phyloP scores from a whole-genome alignment of 2,113 vertebrate genomes.

The Spea multiplicata region DNA sequence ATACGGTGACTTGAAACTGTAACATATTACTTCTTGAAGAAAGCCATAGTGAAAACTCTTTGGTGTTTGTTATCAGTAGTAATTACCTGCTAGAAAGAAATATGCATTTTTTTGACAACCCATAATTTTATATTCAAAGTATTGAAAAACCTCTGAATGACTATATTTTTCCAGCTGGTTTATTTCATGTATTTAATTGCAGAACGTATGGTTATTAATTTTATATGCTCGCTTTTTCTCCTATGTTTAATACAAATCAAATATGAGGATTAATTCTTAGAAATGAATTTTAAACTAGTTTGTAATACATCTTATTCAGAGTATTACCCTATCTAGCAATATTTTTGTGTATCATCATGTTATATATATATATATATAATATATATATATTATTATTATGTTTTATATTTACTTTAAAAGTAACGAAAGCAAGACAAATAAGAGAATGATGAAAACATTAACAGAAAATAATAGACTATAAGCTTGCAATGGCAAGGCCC shows the following conservation, averaged over 20 bases:
- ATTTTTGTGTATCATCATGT: too few species aligned
- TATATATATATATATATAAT: too few species aligned
- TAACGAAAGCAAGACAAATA: not conserved
- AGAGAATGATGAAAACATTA: too few species aligned
- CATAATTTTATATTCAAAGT: conserved; percentile 39
- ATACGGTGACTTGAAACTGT: conserved; percentile 8
- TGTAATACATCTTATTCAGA: conserved; percentile 1
- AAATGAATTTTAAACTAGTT: not conserved
- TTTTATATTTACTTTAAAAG: not conserved
- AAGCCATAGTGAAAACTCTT: conserved; percentile 8
- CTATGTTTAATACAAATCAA: not conserved
- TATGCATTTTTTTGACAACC: conserved; percentile 45
- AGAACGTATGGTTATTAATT: conserved; percentile 38
- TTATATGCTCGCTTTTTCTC: conserved; percentile 9
- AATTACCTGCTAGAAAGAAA: conserved; percentile 39
- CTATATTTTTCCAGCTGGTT: conserved; percentile 34
- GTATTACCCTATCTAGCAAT: too few species aligned
- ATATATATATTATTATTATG: not conserved
- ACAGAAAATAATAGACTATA: too few species aligned
- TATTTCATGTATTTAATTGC: conserved; percentile 40
- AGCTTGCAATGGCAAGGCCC: too few species aligned
- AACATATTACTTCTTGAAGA: conserved; percentile 25
- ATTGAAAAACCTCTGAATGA: conserved; percentile 34
- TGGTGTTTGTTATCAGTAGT: conserved; percentile 39
- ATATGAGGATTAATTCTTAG: conserved; percentile 8